These are phyloP conservation scores for Trinectes maculatus DNA, from an alignment of 2,113 vertebrate species.

Conservation along the genomic window DNA sequence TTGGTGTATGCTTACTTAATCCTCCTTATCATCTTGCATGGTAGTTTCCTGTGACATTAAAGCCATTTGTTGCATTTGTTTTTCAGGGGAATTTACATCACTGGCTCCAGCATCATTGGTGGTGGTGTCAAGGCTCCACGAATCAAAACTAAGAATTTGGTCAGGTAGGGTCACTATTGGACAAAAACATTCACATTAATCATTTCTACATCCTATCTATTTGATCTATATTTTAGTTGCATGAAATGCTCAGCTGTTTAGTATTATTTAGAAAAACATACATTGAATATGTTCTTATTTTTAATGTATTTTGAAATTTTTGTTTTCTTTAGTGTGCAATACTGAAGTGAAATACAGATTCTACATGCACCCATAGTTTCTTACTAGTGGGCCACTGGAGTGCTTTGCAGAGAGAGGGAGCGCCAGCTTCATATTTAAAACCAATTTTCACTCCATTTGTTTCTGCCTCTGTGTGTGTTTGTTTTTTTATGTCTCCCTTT, in stretches of 20 bases:
- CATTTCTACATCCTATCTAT: neutral
- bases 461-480: neutral
- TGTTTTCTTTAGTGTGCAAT: neutral
- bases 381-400: neutral
- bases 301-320: neutral
- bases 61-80: conserved; percentile 10
- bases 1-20: neutral
- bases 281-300: neutral
- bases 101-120: conserved; percentile 96
- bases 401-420: neutral
- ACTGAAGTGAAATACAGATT: neutral
- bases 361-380: neutral
- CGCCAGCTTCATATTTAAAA: neutral
- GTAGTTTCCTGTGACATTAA: neutral
- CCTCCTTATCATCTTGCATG: neutral
- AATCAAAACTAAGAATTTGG: conserved; percentile 98
- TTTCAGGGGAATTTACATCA: conserved; percentile 96
- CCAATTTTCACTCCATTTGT: neutral
- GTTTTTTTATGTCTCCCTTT: conserved; percentile 12
- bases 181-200: accelerated
- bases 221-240: neutral
- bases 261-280: neutral
- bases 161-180: conserved; percentile 84
- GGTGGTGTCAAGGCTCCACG: conserved; percentile 97
- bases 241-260: neutral